Evolutionary conservation across 2,888 invertebrate genomes (phyloP), one percentile per base, ranked within the genome.

Genomic region (Petrolisthes cinctipes): DNA sequence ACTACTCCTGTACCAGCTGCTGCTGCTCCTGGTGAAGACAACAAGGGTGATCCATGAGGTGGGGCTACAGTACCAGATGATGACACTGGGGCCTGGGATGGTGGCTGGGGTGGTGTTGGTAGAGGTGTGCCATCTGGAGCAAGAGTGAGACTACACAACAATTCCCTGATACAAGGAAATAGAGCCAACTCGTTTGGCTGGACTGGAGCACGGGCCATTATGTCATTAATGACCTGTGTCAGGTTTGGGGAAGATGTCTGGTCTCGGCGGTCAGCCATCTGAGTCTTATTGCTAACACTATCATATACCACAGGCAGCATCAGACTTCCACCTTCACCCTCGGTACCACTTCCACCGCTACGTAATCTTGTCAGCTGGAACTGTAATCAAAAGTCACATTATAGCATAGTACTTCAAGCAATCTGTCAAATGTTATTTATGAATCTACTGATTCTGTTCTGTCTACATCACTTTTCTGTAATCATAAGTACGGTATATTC

Each of bases 301-400:
- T 98, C 98, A 93, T 98, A 97, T 79, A 98, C 96, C 90, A 98
- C 94, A 3, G 98, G 98, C 90, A 98, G 94, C 37, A 97, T 96
- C 85, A 98, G 92, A 0, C 95, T 95, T n/a, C 71, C 71, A 6
- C 82, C 82, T 17, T 61, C 66, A 37, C 82, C 68, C 6, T 82
- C 82, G 1, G 51, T 53, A 37, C 51, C 82, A 68, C 51, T 61
- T 6, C 80, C 82, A 53, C 82, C 20, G 9, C 51, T 56, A 68
- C 68, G 66, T 20, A 79, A n/a, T 20, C 96, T 94, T 0, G 96
- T 96, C 90, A 97, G 95, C 94, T 96, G 96, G 82, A 97, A 93
- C 90, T 90, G 88, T 66, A 37, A 37, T 37, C 0, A 37, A 37
- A 37, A 37, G 37, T 37, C 37, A 37, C 37, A 37, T 37, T 37